Evolutionary conservation across 1,140 invertebrate species (phyloP).

Genomic region (Lerema accius): DNA sequence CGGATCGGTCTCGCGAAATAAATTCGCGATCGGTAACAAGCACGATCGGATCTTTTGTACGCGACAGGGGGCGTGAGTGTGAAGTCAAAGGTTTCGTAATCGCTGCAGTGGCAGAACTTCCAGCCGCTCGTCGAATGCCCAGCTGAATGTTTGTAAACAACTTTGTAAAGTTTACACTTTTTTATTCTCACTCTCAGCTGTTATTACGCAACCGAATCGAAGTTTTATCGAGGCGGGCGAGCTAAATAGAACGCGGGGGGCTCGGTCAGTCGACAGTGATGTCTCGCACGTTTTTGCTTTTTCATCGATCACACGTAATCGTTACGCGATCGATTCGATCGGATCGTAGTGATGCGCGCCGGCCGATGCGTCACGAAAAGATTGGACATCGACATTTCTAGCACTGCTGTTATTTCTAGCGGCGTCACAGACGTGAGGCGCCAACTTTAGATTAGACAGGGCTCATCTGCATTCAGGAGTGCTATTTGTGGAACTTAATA

Average conservation of each 20-base stretch:
- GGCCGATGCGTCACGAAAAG: conserved; percentile 40
- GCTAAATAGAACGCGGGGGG: conserved; percentile 30
- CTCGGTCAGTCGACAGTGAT: neutral
- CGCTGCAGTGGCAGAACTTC: conserved; percentile 40
- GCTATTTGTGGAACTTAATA: conserved; percentile 66
- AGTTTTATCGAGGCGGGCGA: conserved; percentile 47
- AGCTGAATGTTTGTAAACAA: conserved; percentile 69
- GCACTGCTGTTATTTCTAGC: conserved; percentile 69
- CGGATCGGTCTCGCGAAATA: conserved; percentile 53
- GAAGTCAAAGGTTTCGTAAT: conserved; percentile 55
- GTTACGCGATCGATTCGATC: conserved; percentile 13
- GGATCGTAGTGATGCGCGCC: conserved; percentile 14
- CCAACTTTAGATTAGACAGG: conserved; percentile 72
- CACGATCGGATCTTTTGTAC: conserved; percentile 37
- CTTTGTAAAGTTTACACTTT: conserved; percentile 48
- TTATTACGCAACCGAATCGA: conserved; percentile 52
- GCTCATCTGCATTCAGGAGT: conserved; percentile 66
- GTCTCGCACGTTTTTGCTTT: conserved; percentile 2
- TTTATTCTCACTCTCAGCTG: conserved; percentile 56
- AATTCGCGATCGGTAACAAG: conserved; percentile 38
- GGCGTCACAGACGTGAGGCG: conserved; percentile 43
- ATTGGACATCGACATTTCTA: conserved; percentile 68
- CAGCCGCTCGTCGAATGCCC: conserved; percentile 44
- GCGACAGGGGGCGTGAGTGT: conserved; percentile 35
- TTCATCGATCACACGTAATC: conserved; percentile 13